Evolutionary conservation across 2,888 invertebrate species (phyloP).

Genomic region (Carpatolechia fugitivella): DNA sequence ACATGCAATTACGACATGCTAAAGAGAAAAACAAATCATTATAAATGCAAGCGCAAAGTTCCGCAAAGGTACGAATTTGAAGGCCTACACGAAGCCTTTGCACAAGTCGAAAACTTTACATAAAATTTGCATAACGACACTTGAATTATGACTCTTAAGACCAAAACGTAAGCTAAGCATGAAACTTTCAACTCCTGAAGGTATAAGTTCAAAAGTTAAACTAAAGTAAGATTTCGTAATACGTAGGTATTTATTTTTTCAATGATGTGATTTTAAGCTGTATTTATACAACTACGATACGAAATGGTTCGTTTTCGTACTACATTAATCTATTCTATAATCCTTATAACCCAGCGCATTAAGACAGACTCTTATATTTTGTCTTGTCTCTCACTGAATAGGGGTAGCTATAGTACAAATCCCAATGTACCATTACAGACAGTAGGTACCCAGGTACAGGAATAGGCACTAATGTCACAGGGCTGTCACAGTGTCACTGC

Average conservation of each 20-base stretch:
- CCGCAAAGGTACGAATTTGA: neutral
- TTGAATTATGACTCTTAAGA: constrained; percentile 1
- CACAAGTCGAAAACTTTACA: neutral
- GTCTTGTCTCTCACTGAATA: too few species aligned
- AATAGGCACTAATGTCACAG: neutral
- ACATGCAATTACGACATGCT: neutral
- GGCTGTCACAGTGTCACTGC: neutral
- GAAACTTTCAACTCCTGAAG: too few species aligned
- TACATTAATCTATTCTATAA: too few species aligned
- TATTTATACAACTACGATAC: too few species aligned
- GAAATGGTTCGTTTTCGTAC: too few species aligned
- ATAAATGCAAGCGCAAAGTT: neutral
- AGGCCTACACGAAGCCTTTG: neutral
- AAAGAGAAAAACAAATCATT: neutral
- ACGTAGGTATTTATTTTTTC: too few species aligned
- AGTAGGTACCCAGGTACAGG: too few species aligned
- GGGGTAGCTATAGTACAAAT: too few species aligned
- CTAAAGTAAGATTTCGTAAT: neutral
- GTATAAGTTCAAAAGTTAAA: neutral
- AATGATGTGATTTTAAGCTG: too few species aligned
- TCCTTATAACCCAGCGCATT: too few species aligned
- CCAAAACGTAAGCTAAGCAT: constrained; percentile 9
- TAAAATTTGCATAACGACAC: constrained; percentile 12
- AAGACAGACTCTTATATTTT: too few species aligned
- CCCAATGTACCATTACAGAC: too few species aligned